Percentiles rank a stretch among this genome's conserved stretches.
Conservation (phyloP, 2,797 vertebrate genomes). For the Cossypha caffra region DNA sequence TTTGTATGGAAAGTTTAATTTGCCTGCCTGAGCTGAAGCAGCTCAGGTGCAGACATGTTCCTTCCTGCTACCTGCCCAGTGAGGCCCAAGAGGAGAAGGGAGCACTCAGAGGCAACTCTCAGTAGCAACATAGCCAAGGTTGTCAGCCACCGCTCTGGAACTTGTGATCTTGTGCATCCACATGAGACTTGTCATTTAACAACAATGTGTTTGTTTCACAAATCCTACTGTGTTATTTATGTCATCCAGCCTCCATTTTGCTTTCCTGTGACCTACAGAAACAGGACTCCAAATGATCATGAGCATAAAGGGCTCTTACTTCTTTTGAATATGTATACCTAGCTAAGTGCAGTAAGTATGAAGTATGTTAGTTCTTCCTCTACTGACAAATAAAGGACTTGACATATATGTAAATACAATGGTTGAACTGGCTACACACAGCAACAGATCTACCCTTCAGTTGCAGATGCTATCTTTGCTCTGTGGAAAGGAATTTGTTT, state of each 20-base stretch:
- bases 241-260: not conserved
- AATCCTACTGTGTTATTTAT: not conserved
- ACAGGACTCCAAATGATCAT: not conserved
- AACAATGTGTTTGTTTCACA: not conserved
- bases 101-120: not conserved
- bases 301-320: not conserved
- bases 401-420: not conserved
- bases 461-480: not conserved
- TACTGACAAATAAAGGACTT: not conserved
- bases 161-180: not conserved
- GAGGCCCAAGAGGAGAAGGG: not conserved
- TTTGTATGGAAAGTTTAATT: not conserved
- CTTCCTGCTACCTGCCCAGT: not conserved
- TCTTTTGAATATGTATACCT: not conserved
- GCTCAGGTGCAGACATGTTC: not conserved
- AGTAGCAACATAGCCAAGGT: not conserved
- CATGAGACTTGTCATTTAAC: not conserved
- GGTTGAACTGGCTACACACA: not conserved
- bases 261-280: not conserved
- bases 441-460: not conserved
- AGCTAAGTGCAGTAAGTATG: not conserved
- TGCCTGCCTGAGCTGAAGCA: not conserved
- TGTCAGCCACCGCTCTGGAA: fast-evolving
- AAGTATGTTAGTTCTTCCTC: not conserved
- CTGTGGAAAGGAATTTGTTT: not conserved